A percentile compares a stretch with the other conserved stretches of the same genome.
These are phyloP conservation scores for Strigamia crassipes DNA, from an alignment of 2,888 invertebrate genomes.

Conservation along the genomic window DNA sequence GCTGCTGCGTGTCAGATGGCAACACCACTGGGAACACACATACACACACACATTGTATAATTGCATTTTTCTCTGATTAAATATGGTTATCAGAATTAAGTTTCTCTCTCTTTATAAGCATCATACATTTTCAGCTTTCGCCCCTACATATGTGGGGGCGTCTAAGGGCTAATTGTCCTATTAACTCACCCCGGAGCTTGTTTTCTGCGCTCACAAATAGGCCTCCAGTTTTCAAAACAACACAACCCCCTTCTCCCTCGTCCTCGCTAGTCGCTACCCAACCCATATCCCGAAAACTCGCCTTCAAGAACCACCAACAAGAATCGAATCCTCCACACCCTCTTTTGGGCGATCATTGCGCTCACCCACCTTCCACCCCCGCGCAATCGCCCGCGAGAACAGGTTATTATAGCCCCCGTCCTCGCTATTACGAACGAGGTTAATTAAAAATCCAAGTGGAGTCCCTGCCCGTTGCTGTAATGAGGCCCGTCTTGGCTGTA, in stretches of 20 bases:
- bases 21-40: constrained; percentile 16
- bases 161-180: constrained; percentile 33
- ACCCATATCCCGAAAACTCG: constrained; percentile 19
- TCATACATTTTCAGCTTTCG: constrained; percentile 24
- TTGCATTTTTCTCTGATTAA: constrained; percentile 44
- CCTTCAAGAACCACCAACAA: constrained; percentile 22
- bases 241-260: constrained; percentile 3
- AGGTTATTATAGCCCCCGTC: constrained; percentile 39
- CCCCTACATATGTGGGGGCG: constrained; percentile 3
- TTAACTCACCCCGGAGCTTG: constrained; percentile 41
- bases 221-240: constrained; percentile 21
- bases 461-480: background rate
- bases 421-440: constrained; percentile 34
- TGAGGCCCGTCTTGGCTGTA: constrained; percentile 38
- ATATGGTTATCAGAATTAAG: constrained; percentile 45
- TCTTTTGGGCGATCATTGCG: constrained; percentile 31
- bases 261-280: background rate
- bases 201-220: constrained; percentile 34
- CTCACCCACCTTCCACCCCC: constrained; percentile 42
- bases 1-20: constrained; percentile 21
- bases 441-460: constrained; percentile 36
- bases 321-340: constrained; percentile 18
- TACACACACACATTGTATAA: constrained; percentile 29
- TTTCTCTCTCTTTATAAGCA: constrained; percentile 43
- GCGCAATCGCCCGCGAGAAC: constrained; percentile 35